A percentile compares a stretch with the other conserved stretches of the same genome.
Evolutionary conservation across 2,797 vertebrate genomes (phyloP).

Genomic region (Nasua narica): DNA sequence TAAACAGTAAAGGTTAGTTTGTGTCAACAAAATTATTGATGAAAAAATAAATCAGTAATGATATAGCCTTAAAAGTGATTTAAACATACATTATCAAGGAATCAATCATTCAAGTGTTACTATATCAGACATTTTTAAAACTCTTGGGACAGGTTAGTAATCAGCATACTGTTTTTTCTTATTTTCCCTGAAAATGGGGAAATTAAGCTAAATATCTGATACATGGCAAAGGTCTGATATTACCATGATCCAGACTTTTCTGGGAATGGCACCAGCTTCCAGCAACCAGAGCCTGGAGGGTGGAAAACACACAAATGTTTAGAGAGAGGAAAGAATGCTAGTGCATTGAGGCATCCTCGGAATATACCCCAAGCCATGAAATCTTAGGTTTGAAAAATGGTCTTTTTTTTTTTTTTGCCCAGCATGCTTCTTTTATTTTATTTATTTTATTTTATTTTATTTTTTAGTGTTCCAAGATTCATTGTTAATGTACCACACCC

Average conservation of each 20-base stretch:
- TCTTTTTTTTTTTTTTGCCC: too few relatives aligned
- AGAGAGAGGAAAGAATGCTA: neutral
- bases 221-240: neutral
- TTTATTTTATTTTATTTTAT: too few relatives aligned
- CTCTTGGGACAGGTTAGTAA: neutral
- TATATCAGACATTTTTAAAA: neutral
- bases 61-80: constrained; percentile 28
- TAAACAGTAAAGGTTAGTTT: constrained; percentile 22
- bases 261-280: neutral
- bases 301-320: neutral
- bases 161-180: neutral
- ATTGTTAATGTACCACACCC: too few relatives aligned
- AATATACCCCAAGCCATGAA: neutral
- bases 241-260: neutral
- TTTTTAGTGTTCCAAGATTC: too few relatives aligned
- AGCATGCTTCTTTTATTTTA: too few relatives aligned
- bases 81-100: constrained; percentile 14
- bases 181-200: neutral
- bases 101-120: constrained; percentile 32
- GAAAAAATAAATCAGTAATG: constrained; percentile 32
- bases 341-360: neutral
- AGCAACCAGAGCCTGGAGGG: neutral
- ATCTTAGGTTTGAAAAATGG: neutral
- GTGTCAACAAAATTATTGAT: constrained; percentile 37
- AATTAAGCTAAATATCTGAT: constrained; percentile 13